These are phyloP conservation scores for Thamnophis sirtalis DNA, from an alignment of 2,113 vertebrate species.

Conservation along the genomic window DNA sequence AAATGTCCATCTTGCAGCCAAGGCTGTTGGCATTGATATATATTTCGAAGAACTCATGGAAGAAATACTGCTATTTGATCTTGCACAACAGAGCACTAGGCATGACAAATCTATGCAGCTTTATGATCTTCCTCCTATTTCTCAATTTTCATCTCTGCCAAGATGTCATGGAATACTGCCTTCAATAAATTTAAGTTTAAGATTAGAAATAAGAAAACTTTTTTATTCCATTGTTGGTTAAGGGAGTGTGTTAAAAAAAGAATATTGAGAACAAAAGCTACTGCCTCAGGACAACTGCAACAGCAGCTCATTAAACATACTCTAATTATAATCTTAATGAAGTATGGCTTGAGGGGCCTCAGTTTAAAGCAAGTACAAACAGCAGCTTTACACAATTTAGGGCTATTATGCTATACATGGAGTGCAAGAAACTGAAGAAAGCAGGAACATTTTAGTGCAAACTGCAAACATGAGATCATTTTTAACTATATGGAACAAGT, in stretches of 20 bases:
- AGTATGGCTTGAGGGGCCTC: conserved; percentile 10
- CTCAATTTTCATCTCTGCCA: conserved; percentile 34
- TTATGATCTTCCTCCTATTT: conserved; percentile 34
- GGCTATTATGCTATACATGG: neutral
- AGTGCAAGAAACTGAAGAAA: neutral
- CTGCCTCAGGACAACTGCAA: conserved; percentile 52
- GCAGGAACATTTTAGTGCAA: neutral
- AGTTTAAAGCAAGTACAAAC: conserved; percentile 5
- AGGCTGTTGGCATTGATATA: neutral
- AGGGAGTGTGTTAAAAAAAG: conserved; percentile 45
- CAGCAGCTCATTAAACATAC: conserved; percentile 51
- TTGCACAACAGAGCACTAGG: conserved; percentile 33
- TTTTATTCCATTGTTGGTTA: conserved; percentile 3
- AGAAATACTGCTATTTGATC: conserved; percentile 10
- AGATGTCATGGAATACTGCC: conserved; percentile 40
- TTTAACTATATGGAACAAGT: neutral
- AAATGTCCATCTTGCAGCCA: neutral
- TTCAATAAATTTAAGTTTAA: conserved; percentile 44
- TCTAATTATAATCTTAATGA: conserved; percentile 32
- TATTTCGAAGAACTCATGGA: neutral
- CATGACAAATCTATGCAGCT: conserved; percentile 28
- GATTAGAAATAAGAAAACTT: conserved; percentile 50
- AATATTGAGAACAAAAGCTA: conserved; percentile 31
- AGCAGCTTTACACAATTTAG: neutral
- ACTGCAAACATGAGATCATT: neutral